Evolutionary conservation across 2,113 vertebrate species (phyloP).

Genomic region (Vulpes ferrilata): DNA sequence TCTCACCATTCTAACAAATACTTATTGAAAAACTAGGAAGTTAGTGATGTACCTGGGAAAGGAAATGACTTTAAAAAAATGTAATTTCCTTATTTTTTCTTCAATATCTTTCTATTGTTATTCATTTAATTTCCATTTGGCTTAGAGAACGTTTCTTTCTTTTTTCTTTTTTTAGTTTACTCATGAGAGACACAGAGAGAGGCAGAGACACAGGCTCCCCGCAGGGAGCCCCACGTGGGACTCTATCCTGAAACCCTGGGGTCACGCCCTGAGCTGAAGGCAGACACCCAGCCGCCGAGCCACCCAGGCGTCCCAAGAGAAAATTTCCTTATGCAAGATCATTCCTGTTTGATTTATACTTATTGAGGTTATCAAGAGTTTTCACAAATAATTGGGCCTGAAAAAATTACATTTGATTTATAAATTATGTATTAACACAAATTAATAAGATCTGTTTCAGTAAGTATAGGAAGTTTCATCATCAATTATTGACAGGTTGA

Average conservation of each 20-base stretch:
- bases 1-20: background rate
- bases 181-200: too few relatives aligned
- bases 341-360: conserved; percentile 10
- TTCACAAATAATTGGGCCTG: background rate
- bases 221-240: too few relatives aligned
- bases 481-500: background rate
- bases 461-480: background rate
- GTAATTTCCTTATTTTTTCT: conserved; percentile 28
- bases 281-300: too few relatives aligned
- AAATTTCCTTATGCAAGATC: background rate
- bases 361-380: background rate
- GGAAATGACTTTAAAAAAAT: background rate
- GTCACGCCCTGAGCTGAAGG: too few relatives aligned
- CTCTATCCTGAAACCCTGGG: too few relatives aligned
- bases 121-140: conserved; percentile 18
- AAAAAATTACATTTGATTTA: conserved; percentile 7
- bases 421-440: background rate
- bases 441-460: background rate
- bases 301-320: background rate
- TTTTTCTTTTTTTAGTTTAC: too few relatives aligned
- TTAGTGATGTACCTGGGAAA: background rate
- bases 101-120: background rate
- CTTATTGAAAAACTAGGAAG: background rate
- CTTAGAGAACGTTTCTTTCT: conserved; percentile 21
- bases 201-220: too few relatives aligned